Percentiles rank a stretch among this genome's conserved stretches.
phyloP scores from a whole-genome alignment of 2,797 vertebrate genomes.

The Buphagus erythrorhynchus region DNA sequence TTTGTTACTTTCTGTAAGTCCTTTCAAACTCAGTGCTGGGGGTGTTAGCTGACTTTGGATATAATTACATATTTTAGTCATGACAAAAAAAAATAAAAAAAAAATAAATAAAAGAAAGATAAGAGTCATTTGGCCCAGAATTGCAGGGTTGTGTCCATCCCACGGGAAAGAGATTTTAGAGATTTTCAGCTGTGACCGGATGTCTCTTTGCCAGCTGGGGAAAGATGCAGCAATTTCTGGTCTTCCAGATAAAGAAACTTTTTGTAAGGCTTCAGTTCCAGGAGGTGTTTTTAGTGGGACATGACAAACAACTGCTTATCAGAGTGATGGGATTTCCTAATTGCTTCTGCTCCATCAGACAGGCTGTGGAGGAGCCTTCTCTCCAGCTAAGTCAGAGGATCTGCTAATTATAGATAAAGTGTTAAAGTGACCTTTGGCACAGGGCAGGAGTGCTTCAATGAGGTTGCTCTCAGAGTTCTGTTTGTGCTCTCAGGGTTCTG shows the following conservation, averaged over 20 bases:
- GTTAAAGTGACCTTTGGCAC: background rate
- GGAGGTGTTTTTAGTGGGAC: background rate
- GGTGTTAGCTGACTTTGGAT: background rate
- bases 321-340: background rate
- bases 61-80: background rate
- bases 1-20: background rate
- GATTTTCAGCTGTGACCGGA: background rate
- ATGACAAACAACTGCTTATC: background rate
- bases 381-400: background rate
- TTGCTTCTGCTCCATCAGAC: background rate
- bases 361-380: background rate
- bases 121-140: background rate
- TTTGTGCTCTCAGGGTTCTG: background rate
- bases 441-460: background rate
- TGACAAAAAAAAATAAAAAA: background rate
- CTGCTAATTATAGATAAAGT: background rate
- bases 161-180: background rate
- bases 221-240: background rate
- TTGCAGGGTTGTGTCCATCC: fast-evolving
- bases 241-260: background rate
- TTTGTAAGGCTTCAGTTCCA: background rate
- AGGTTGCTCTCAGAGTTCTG: background rate
- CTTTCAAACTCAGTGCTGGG: background rate
- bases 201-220: background rate
- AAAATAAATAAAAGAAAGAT: background rate